Percentiles rank a stretch among this genome's conserved stretches.
These are phyloP conservation scores for Xanthostigma xanthostigma DNA, from an alignment of 2,888 invertebrate species.

Conservation along the genomic window DNA sequence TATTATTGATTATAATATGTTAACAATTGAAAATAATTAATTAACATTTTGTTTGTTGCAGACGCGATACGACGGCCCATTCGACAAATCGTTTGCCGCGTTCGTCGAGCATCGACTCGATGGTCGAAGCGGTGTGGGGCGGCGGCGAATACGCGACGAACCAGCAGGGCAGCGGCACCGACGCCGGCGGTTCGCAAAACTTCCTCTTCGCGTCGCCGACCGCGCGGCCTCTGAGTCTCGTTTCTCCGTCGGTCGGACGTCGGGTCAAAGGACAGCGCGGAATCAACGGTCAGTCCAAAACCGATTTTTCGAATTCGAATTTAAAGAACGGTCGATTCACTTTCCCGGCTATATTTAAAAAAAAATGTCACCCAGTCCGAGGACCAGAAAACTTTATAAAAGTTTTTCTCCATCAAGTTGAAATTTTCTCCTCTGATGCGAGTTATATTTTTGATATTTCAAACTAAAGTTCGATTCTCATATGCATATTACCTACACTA, in stretches of 20 bases:
- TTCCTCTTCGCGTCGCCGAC: slow-evolving; percentile 29
- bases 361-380: too few relatives aligned
- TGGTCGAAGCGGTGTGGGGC: slow-evolving; percentile 55
- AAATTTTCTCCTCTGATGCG: too few relatives aligned
- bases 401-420: too few relatives aligned
- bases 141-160: slow-evolving; percentile 13
- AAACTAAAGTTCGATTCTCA: too few relatives aligned
- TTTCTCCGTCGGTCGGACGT: slow-evolving; percentile 61
- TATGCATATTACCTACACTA: too few relatives aligned
- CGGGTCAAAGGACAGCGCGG: slow-evolving; percentile 62
- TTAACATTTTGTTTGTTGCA: slow-evolving; percentile 18
- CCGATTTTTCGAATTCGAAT: too few relatives aligned
- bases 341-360: too few relatives aligned
- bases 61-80: slow-evolving; percentile 34
- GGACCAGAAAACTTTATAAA: too few relatives aligned
- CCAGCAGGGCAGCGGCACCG: slow-evolving; percentile 25
- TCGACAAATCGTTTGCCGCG: slow-evolving; percentile 42
- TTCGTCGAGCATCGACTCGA: slow-evolving; percentile 66
- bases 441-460: too few relatives aligned
- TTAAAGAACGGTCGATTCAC: too few relatives aligned
- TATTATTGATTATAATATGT: too few relatives aligned
- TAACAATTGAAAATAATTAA: too few relatives aligned
- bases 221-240: slow-evolving; percentile 39
- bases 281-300: slow-evolving; percentile 47
- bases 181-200: slow-evolving; percentile 22